phyloP scores from a whole-genome alignment of 64 coral and sea anemone species.

The Actinia equina region DNA sequence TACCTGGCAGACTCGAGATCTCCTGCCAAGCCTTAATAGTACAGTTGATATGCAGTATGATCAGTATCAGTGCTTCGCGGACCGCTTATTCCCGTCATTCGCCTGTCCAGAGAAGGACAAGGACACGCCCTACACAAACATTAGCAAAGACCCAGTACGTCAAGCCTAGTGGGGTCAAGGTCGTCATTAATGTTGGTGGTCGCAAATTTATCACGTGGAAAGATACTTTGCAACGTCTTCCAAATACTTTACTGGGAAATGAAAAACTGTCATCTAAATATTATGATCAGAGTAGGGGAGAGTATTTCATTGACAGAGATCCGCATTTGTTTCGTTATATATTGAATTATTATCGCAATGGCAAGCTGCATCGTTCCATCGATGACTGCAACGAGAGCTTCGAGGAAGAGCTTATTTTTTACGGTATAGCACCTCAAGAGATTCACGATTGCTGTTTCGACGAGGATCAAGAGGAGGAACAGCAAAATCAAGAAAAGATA shows the following conservation, averaged over 20 bases:
- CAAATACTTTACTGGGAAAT: constrained; percentile 70
- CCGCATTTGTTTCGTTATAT: constrained; percentile 95
- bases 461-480: constrained; percentile 60
- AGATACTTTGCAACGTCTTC: constrained; percentile 76
- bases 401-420: constrained; percentile 79
- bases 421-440: constrained; percentile 73
- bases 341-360: constrained; percentile 83
- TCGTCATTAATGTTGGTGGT: constrained; percentile 79
- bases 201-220: constrained; percentile 82
- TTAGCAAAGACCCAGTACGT: neutral
- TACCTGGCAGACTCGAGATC: neutral
- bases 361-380: constrained; percentile 82
- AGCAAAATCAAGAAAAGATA: constrained; percentile 3
- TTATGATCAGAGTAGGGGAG: constrained; percentile 81
- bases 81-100: neutral
- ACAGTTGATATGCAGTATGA: constrained; percentile 17
- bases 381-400: constrained; percentile 82
- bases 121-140: neutral
- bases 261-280: constrained; percentile 65
- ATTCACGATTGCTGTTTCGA: constrained; percentile 94
- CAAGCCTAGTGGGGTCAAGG: constrained; percentile 41
- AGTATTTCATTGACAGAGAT: constrained; percentile 88
- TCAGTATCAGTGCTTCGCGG: constrained; percentile 9
- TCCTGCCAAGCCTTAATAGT: neutral
- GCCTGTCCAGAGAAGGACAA: neutral